Evolutionary conservation across 2,797 vertebrate genomes (phyloP), one percentile per base, ranked within the genome.

Genomic region (Phrynocephalus vlangalii): DNA sequence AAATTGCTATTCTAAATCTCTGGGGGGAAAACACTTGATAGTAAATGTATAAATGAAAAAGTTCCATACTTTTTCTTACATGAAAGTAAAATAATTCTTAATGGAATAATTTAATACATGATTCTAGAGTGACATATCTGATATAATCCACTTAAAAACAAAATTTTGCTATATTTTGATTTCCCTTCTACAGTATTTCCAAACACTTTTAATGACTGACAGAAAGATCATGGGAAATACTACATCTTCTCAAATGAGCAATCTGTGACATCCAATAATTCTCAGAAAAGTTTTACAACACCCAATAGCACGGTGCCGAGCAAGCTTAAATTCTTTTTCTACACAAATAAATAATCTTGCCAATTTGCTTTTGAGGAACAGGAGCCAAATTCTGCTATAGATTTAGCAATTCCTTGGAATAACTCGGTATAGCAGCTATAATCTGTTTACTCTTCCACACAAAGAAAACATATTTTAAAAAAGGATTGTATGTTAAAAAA

Each of bases 361-460:
- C 2, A 88, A 87, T 66, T 50, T 89, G 50, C 78, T 78, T 86
- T 75, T 84, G 15, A 1, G 87, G 52, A 56, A 90, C 83, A 63
- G 38, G n/a, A 92, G 72, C 50, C 88, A 92, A 91, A 81, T 38
- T 92, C 72, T 84, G 87, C 16, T 73, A 90, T 70, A 85, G 70
- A 73, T 87, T 22, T 78, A 93, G 73, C 77, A 91, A 68, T 88
- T 88, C 88, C 86, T 79, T 91, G 86, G 91, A 78, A 80, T 33
- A 78, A 82, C 92, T 85, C 78, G 92, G 82, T 92, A 93, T 79
- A 93, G 75, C 8, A 88, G 13, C 11, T 86, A 73, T 88, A 76
- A 87, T 88, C 88, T 91, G 89, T 83, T 84, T 80, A 90, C 63
- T 80, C 89, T 30, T 84, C 48, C 18, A 3, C 38, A 76, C 48